Conservation (phyloP, 2,113 vertebrate species). For the Ursus arctos region DNA sequence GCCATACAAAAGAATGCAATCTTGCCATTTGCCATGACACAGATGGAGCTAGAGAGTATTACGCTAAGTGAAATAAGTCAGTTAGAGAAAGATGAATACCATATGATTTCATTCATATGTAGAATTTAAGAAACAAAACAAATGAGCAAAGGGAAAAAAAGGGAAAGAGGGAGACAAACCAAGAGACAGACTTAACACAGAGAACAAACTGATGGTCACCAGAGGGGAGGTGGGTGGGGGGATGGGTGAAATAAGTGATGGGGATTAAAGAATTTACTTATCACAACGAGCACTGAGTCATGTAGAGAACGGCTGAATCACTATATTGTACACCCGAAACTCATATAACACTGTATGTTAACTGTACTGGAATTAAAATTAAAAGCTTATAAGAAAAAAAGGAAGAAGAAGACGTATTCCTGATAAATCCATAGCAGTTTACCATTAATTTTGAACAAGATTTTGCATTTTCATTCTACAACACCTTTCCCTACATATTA, state of each 20-base stretch:
- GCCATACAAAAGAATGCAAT: background rate
- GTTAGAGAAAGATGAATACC: background rate
- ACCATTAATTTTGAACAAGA: background rate
- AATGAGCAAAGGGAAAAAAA: background rate
- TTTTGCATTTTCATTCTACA: constrained; percentile 23
- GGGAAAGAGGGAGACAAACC: background rate
- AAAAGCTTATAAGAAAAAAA: background rate
- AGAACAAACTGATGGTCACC: background rate
- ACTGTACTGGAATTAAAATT: background rate
- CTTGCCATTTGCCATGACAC: background rate
- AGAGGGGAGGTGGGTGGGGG: background rate
- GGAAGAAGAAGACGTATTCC: background rate
- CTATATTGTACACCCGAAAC: background rate
- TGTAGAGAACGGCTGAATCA: background rate
- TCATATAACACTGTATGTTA: background rate
- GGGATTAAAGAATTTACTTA: background rate
- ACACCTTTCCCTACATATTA: constrained; percentile 23
- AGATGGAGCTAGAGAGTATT: background rate
- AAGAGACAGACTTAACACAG: background rate
- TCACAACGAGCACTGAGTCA: background rate
- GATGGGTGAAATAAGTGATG: background rate
- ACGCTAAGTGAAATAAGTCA: background rate
- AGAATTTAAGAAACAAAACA: background rate
- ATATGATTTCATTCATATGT: background rate
- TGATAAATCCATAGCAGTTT: background rate